Conservation (phyloP, 2,797 vertebrate genomes). For the Microtus agrestis region DNA sequence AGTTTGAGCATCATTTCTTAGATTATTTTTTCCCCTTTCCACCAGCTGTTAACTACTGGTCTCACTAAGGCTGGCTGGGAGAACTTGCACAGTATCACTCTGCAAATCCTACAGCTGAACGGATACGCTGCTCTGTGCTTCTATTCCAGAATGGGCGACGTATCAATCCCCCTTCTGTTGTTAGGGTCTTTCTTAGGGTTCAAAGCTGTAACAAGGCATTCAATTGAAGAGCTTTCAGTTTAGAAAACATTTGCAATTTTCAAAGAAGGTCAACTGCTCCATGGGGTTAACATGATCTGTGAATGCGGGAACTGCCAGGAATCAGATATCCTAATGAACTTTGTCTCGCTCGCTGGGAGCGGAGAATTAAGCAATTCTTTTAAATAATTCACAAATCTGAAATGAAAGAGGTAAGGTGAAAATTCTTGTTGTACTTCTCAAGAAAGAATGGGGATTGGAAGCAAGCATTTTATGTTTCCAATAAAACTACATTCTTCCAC, state of each 20-base stretch:
- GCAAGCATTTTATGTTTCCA: conserved; percentile 74
- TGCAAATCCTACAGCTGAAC: neutral
- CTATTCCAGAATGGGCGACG: conserved; percentile 67
- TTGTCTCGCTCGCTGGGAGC: conserved; percentile 76
- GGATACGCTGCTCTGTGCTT: conserved; percentile 77
- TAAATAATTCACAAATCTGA: conserved; percentile 77
- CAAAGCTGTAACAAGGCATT: conserved; percentile 81
- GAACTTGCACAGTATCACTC: neutral
- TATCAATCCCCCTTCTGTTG: conserved; percentile 71
- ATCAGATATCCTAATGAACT: conserved; percentile 84
- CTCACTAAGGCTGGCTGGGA: neutral
- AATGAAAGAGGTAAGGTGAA: conserved; percentile 67
- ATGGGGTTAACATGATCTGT: conserved; percentile 81
- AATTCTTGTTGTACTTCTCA: conserved; percentile 46
- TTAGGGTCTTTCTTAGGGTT: conserved; percentile 69
- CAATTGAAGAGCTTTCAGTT: conserved; percentile 82
- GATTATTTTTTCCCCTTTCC: neutral
- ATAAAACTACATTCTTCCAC: conserved; percentile 57
- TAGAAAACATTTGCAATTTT: conserved; percentile 79
- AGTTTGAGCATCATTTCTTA: neutral
- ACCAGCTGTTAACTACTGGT: neutral
- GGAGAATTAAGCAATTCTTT: conserved; percentile 82
- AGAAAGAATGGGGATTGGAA: conserved; percentile 11
- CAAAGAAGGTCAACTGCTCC: conserved; percentile 80
- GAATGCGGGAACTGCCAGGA: conserved; percentile 71